phyloP scores from a whole-genome alignment of 2,888 invertebrate genomes.

The Andrena dorsata region DNA sequence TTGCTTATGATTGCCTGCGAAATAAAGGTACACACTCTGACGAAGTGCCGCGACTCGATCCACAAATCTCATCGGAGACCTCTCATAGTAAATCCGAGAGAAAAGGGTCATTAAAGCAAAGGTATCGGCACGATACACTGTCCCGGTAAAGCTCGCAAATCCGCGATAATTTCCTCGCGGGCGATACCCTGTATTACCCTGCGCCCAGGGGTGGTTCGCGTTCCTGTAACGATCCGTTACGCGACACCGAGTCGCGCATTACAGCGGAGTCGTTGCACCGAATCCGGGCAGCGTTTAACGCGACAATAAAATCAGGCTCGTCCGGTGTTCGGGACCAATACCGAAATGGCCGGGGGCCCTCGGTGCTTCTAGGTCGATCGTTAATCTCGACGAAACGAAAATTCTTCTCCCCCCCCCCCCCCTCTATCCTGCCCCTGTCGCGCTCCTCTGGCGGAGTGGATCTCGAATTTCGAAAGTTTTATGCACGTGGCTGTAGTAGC shows the following conservation, averaged over 20 bases:
- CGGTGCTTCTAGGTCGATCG: constrained; percentile 24
- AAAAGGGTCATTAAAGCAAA: no score
- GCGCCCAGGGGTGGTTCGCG: constrained; percentile 4
- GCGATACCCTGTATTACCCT: constrained; percentile 27
- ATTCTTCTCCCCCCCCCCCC: constrained; percentile 23
- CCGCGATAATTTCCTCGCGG: constrained; percentile 27
- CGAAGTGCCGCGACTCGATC: no score
- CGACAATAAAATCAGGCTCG: constrained; percentile 39
- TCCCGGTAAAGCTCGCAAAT: constrained; percentile 5
- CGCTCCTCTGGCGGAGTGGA: constrained; percentile 15
- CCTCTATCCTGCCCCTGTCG: background rate
- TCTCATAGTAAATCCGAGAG: no score
- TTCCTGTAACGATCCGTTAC: constrained; percentile 40
- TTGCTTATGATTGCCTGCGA: background rate
- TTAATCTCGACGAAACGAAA: constrained; percentile 48
- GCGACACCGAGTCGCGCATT: constrained; percentile 26
- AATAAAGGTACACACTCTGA: no score
- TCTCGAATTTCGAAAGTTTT: constrained; percentile 60
- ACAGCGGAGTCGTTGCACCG: constrained; percentile 17
- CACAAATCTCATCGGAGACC: no score
- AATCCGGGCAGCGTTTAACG: constrained; percentile 38
- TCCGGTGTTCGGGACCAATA: constrained; percentile 34
- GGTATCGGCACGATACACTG: background rate
- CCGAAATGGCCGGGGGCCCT: constrained; percentile 2
- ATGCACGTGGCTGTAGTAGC: constrained; percentile 23